These are phyloP conservation scores for Aphaenogaster ashmeadi DNA, from an alignment of 1,140 invertebrate genomes.

Conservation along the genomic window DNA sequence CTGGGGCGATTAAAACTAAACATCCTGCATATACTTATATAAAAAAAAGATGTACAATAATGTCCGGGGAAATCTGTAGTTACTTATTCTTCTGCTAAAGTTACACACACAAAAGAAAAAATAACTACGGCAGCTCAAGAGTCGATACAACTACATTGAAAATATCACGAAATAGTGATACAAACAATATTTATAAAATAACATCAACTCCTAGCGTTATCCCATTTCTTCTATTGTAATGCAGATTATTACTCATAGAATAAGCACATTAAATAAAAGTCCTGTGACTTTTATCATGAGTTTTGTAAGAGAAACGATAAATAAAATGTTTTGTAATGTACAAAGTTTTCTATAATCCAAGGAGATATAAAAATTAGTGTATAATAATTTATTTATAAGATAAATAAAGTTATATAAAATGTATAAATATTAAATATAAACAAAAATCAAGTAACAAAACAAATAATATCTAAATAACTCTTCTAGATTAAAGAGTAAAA, in stretches of 20 bases:
- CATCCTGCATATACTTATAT: neutral
- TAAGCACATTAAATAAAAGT: constrained; percentile 24
- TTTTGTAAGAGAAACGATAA: constrained; percentile 39
- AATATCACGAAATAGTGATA: constrained; percentile 2
- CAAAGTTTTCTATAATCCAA: constrained; percentile 17
- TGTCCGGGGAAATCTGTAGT: neutral
- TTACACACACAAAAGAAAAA: neutral
- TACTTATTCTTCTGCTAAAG: neutral
- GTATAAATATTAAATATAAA: neutral
- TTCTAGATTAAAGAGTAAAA: neutral
- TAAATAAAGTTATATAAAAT: neutral
- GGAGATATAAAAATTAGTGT: neutral
- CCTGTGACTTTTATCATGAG: constrained; percentile 16
- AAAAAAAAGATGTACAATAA: neutral
- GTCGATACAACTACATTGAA: constrained; percentile 10
- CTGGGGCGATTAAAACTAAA: too few relatives aligned
- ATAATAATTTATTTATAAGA: neutral
- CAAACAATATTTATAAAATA: constrained; percentile 21
- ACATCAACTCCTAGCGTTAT: neutral
- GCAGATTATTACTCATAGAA: neutral
- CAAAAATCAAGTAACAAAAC: neutral
- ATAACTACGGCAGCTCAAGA: neutral
- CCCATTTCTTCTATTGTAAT: neutral
- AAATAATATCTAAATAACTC: neutral
- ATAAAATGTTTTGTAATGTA: constrained; percentile 54